Evolutionary conservation across 1,140 invertebrate species (phyloP).

Genomic region (Cepaea nemoralis): DNA sequence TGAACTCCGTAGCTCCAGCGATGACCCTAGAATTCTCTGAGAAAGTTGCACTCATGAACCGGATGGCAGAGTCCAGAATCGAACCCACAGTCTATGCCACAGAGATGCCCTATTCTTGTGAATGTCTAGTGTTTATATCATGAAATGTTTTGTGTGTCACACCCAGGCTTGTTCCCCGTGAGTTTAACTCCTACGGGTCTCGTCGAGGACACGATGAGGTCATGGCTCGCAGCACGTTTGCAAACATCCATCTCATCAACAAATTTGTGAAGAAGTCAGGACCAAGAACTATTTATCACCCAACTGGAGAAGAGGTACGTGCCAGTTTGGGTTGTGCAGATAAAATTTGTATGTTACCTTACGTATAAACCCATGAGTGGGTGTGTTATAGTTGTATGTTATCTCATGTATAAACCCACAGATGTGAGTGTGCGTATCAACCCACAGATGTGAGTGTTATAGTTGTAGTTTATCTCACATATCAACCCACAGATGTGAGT

Average conservation of each 20-base stretch:
- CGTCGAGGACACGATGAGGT: constrained; percentile 95
- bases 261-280: constrained; percentile 88
- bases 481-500: constrained; percentile 76
- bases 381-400: too few species aligned
- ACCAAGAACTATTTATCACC: constrained; percentile 90
- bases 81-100: too few species aligned
- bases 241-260: constrained; percentile 96
- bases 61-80: too few species aligned
- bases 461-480: background rate
- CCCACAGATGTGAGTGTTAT: constrained; percentile 80
- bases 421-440: constrained; percentile 73
- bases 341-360: background rate
- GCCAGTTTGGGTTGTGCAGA: background rate
- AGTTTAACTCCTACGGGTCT: constrained; percentile 98
- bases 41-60: too few species aligned
- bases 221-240: constrained; percentile 97
- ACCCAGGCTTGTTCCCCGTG: constrained; percentile 85
- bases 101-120: too few species aligned
- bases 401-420: constrained; percentile 48
- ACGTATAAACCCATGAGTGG: constrained; percentile 76
- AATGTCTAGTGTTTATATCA: too few species aligned
- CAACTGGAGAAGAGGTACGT: constrained; percentile 84
- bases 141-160: too few species aligned
- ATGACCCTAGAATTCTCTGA: too few species aligned
- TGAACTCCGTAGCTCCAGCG: too few species aligned